Evolutionary conservation across 2,797 vertebrate species (phyloP), one percentile per base, ranked within the genome.

Genomic region (Linurgus olivaceus): DNA sequence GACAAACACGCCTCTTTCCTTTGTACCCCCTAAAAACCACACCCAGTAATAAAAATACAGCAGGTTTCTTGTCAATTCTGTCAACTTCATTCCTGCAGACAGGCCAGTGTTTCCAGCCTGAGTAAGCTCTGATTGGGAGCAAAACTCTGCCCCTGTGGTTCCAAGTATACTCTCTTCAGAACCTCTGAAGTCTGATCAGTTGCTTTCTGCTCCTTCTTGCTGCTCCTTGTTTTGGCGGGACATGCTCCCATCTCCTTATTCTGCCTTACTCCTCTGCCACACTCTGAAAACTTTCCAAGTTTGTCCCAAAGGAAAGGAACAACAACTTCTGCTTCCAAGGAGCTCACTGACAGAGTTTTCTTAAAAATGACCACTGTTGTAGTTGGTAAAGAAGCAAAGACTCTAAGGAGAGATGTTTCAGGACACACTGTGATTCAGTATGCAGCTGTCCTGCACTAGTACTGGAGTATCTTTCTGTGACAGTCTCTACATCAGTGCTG

Each of bases 361-460:
- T 61, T 77, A n/a, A 57, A 89, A 76, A 65, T 65, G 8, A 35
- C 4, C 31, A 11, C 6, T 3, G 1, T 7, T 76, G 12, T 38
- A 68, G 18, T 68, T 73, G 45, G 31, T 63, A 67, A 67, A 82
- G 67, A 23, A 86, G 33, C 17, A 35, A 83, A 79, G 31, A n/a
- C 24, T 23, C 13, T 42, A 50, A 67, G 57, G 26, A 23, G n/a
- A 59, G 11, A 25, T 25, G 16, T 61, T 83, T 35, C 9, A 66
- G 68, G 37, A 25, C 0, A 4, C 5, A 0, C 35, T 81, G 33
- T 0, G 0, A 28, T 61, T 54, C 45, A 47, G 12, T 47, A 1
- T 58, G 52, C 4, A 18, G 28, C 31, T 26, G 12, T 52, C 26
- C 35, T 47, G 8, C 42, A 5, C 73, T 88, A 59, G 31, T 25